These are phyloP conservation scores for Montipora efflorescens DNA, from an alignment of 64 coral and sea anemone genomes.

Conservation along the genomic window DNA sequence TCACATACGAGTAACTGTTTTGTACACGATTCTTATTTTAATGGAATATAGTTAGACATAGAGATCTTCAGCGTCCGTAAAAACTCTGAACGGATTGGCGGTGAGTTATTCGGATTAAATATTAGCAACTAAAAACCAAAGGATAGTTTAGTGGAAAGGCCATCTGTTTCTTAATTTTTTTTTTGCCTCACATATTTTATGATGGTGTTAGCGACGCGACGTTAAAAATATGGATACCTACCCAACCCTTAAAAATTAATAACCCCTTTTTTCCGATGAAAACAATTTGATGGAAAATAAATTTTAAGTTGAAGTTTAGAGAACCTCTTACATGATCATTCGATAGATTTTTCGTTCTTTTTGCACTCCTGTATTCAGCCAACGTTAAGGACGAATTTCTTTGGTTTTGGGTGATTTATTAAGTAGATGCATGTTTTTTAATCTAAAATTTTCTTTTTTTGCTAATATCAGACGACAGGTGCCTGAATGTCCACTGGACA, in stretches of 20 bases:
- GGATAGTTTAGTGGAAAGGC: not conserved
- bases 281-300: not conserved
- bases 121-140: not conserved
- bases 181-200: not conserved
- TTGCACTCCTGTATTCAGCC: too few relatives aligned
- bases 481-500: constrained; percentile 32
- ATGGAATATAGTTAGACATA: not conserved
- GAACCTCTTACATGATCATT: too few relatives aligned
- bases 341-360: too few relatives aligned
- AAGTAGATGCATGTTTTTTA: not conserved
- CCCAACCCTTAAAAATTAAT: too few relatives aligned
- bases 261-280: too few relatives aligned
- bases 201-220: not conserved
- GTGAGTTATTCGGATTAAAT: not conserved
- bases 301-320: not conserved
- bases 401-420: not conserved
- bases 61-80: not conserved
- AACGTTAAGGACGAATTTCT: not conserved
- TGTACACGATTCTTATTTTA: not conserved
- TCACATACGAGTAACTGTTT: too few relatives aligned
- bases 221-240: not conserved
- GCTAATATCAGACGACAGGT: not conserved
- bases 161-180: not conserved
- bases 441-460: not conserved
- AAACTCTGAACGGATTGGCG: not conserved